Base-by-base conservation (phyloP, 1,140 invertebrate species). In the Cecropterus lyciades region DNA sequence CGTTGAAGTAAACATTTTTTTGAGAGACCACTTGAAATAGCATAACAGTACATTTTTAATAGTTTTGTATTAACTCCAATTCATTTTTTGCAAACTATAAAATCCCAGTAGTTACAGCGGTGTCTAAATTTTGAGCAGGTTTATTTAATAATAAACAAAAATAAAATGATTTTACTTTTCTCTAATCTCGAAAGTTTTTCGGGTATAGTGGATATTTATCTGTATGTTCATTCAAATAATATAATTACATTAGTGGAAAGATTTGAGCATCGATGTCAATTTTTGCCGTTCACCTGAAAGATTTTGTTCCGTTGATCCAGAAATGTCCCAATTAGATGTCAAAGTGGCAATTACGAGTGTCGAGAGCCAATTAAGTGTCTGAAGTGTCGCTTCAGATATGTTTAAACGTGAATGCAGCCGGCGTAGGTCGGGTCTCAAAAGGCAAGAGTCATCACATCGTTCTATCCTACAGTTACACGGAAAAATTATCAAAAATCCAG, bases 331-430 rank as follows among this genome's bases (percentile, higher is more conserved):
- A 51, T 63, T 63, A 63, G 10, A 52, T 27, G 37, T 51, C 30
- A 51, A 63, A 63, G 46, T 63, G 59, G 48, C 59, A 63, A 63
- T 63, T 62, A 62, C 46, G 16, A 62, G 30, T 51, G 30, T 62
- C 59, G 53, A 49, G 46, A 51, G 37, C 59, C 59, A 63, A 63
- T 63, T 63, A 63, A 63, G 59, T 63, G 46, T 51, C 37, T 42
- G 33, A 42, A 51, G 43, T 62, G 46, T 49, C 30, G 17, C 27
- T 57, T 57, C 40, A 57, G 20, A 49, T 46, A 62, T 46, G 57
- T 51, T 62, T 51, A 62, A 62, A 62, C 46, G 43, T 59, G 37
- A 11, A 45, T 57, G 40, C 55, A 17, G 48, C 1, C 30, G 17
- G 15, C 6, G 14, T 16, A 42, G 16, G 53, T 24, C 17, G 53